A percentile compares a stretch with the other conserved stretches of the same genome.
Evolutionary conservation across 1,140 invertebrate genomes (phyloP).

Genomic region (Pogonomyrmex barbatus): DNA sequence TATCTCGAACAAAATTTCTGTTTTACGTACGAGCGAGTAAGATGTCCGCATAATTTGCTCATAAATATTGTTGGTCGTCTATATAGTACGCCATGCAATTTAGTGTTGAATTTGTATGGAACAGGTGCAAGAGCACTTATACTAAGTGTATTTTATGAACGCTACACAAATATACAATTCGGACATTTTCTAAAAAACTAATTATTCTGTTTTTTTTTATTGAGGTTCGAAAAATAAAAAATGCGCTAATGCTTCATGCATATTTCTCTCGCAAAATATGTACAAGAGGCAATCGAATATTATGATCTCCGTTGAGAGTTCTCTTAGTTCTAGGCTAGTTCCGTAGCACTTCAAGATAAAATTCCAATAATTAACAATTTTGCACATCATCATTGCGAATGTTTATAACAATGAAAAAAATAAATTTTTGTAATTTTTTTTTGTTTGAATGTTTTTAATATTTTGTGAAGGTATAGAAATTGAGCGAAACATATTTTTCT

Average conservation of each 20-base stretch:
- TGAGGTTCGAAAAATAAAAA: not conserved
- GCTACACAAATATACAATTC: not conserved
- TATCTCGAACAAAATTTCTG: slow-evolving; percentile 8
- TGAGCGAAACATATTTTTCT: not conserved
- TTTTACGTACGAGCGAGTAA: slow-evolving; percentile 57
- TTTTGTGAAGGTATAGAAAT: not conserved
- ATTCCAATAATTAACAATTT: too few species aligned
- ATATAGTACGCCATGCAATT: slow-evolving; percentile 54
- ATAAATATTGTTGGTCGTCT: slow-evolving; percentile 66
- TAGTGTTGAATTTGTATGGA: slow-evolving; percentile 65
- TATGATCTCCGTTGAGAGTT: too few species aligned
- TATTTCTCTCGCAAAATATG: too few species aligned
- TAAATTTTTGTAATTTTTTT: too few species aligned
- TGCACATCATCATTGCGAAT: too few species aligned
- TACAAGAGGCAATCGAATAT: too few species aligned
- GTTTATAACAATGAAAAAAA: too few species aligned
- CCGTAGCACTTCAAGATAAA: too few species aligned
- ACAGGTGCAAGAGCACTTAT: slow-evolving; percentile 67
- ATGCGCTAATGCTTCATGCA: too few species aligned
- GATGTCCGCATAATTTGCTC: slow-evolving; percentile 66
- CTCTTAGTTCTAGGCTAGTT: too few species aligned
- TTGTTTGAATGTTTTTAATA: not conserved
- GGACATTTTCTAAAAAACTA: slow-evolving; percentile 41
- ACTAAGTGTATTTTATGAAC: slow-evolving; percentile 60
- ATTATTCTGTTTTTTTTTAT: not conserved